phyloP scores from a whole-genome alignment of 2,797 vertebrate genomes.

The Molossus molossus region DNA sequence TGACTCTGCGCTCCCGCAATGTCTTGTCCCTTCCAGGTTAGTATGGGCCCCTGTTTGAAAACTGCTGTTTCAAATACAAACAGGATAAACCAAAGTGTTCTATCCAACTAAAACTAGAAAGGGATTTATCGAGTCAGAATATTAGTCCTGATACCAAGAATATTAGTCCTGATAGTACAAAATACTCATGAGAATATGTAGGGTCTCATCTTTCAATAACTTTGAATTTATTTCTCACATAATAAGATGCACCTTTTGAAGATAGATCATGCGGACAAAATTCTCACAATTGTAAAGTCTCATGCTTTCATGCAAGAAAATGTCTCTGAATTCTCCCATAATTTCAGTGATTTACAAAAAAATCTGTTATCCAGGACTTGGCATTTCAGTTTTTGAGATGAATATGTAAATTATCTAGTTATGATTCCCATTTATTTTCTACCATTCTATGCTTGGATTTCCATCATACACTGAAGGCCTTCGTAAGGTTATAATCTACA shows the following conservation, averaged over 20 bases:
- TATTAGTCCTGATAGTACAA: neutral
- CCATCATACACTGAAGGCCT: neutral
- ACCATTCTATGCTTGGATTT: neutral
- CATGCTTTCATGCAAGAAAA: neutral
- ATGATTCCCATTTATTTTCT: neutral
- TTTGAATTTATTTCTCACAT: neutral
- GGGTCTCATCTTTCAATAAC: neutral
- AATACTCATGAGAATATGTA: neutral
- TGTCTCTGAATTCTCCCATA: conserved; percentile 41
- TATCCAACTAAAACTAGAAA: neutral
- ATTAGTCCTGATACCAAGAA: neutral
- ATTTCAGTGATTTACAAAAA: conserved; percentile 29
- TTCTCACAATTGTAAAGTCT: neutral
- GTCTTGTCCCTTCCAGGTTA: neutral
- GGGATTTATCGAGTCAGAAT: neutral
- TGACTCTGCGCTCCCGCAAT: neutral
- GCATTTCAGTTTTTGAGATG: neutral
- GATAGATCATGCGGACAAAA: neutral
- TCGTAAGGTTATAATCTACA: neutral
- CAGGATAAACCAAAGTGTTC: neutral
- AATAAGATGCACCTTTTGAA: neutral
- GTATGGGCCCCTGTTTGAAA: neutral
- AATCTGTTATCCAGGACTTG: neutral
- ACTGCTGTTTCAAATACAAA: neutral
- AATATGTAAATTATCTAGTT: conserved; percentile 48